Evolutionary conservation across 1,140 invertebrate species (phyloP).

Genomic region (Chironomus tepperi): DNA sequence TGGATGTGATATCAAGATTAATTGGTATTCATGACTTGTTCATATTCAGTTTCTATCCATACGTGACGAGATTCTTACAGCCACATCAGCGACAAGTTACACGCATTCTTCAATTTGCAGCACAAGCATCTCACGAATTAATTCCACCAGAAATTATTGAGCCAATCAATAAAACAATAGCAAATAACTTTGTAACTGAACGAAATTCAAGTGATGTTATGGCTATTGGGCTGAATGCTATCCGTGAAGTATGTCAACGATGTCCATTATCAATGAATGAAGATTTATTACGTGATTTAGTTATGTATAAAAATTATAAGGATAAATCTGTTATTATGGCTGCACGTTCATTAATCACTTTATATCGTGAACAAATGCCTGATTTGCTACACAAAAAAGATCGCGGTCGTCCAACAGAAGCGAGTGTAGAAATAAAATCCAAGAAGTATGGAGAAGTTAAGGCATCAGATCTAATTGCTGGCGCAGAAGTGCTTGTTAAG

Average conservation of each 20-base stretch:
- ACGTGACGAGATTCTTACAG: slow-evolving; percentile 77
- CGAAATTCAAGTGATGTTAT: slow-evolving; percentile 96
- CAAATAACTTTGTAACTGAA: slow-evolving; percentile 98
- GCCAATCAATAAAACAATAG: slow-evolving; percentile 80
- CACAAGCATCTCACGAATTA: slow-evolving; percentile 92
- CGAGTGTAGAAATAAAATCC: slow-evolving; percentile 55
- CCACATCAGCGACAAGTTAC: slow-evolving; percentile 96
- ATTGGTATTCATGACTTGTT: slow-evolving; percentile 93
- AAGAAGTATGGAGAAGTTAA: slow-evolving; percentile 74
- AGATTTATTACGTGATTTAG: slow-evolving; percentile 85
- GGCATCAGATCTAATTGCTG: slow-evolving; percentile 76
- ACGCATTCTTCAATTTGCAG: slow-evolving; percentile 85
- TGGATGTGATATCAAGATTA: slow-evolving; percentile 91
- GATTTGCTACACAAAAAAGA: slow-evolving; percentile 86
- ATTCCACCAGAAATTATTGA: slow-evolving; percentile 92
- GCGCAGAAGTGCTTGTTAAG: slow-evolving; percentile 37
- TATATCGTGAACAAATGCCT: slow-evolving; percentile 84
- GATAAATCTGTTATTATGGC: slow-evolving; percentile 98
- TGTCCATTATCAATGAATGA: slow-evolving; percentile 87
- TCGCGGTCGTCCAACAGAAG: slow-evolving; percentile 80
- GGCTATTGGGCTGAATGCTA: slow-evolving; percentile 92
- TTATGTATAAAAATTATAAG: slow-evolving; percentile 85
- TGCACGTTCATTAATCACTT: slow-evolving; percentile 79
- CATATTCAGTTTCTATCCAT: slow-evolving; percentile 91
- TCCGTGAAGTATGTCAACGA: slow-evolving; percentile 84